phyloP scores from a whole-genome alignment of 2,888 invertebrate species.

The Azorinus chamasolen region DNA sequence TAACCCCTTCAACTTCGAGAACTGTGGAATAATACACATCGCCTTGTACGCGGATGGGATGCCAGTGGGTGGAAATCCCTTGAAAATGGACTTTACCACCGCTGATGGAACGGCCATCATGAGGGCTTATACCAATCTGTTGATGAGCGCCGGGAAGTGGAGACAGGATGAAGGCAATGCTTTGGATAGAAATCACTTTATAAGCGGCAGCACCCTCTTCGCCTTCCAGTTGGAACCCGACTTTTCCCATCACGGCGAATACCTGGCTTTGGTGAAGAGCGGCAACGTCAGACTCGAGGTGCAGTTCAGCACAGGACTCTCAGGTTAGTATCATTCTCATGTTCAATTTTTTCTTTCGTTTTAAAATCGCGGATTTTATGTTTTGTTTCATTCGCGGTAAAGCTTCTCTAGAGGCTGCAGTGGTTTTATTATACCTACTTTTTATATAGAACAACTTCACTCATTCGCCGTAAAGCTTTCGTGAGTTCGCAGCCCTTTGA shows the following conservation, averaged over 20 bases:
- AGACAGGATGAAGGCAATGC: constrained; percentile 34
- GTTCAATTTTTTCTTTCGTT: no score
- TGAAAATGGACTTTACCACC: constrained; percentile 35
- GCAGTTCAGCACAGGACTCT: neutral
- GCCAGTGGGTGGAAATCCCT: constrained; percentile 41
- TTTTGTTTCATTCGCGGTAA: no score
- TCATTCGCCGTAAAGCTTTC: no score
- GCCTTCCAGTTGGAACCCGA: constrained; percentile 37
- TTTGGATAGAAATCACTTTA: constrained; percentile 15
- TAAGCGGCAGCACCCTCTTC: constrained; percentile 29
- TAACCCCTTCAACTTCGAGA: constrained; percentile 57
- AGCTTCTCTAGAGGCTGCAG: no score
- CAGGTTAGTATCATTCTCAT: neutral
- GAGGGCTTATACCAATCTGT: constrained; percentile 43
- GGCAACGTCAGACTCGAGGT: constrained; percentile 11
- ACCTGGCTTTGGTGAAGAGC: constrained; percentile 18
- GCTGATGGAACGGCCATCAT: constrained; percentile 17
- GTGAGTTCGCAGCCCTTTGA: no score
- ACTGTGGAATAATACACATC: constrained; percentile 42
- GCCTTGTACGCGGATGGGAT: constrained; percentile 44
- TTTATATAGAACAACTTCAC: no score
- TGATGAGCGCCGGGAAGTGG: constrained; percentile 36
- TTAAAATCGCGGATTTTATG: no score
- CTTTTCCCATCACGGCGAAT: constrained; percentile 36
- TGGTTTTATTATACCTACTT: no score